Conservation (phyloP, 23 tunicate genomes). For the Phallusia fumigata region DNA sequence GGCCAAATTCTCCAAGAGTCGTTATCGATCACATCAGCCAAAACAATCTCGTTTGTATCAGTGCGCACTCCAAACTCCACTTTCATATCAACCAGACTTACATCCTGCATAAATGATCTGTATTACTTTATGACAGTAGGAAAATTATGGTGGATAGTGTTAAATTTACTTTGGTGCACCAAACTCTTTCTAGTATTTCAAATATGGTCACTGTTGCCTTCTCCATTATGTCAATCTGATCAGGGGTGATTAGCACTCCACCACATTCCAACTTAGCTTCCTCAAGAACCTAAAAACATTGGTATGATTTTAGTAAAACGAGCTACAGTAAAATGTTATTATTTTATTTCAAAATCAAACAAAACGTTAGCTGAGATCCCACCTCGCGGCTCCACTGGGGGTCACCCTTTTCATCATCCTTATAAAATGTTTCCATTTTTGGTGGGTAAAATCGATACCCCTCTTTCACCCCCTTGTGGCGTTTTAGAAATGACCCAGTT, state of each 20-base stretch:
- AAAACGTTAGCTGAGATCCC: background rate
- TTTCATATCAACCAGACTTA: conserved; percentile 86
- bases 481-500: conserved; percentile 77
- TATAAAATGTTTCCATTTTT: conserved; percentile 81
- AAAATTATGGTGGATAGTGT: too few species aligned
- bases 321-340: too few species aligned
- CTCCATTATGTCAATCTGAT: conserved; percentile 74
- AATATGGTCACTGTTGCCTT: conserved; percentile 65
- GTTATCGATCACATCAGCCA: conserved; percentile 89
- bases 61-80: conserved; percentile 80
- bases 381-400: conserved; percentile 96
- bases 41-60: conserved; percentile 64
- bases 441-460: conserved; percentile 85
- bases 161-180: conserved; percentile 60
- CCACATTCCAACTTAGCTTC: conserved; percentile 81
- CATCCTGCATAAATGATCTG: conserved; percentile 40
- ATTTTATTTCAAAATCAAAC: too few species aligned
- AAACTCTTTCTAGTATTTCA: conserved; percentile 68
- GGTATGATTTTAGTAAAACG: too few species aligned
- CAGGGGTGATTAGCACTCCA: conserved; percentile 40
- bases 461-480: conserved; percentile 71
- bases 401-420: conserved; percentile 91
- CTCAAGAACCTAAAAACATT: conserved; percentile 74
- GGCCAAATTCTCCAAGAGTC: conserved; percentile 98
- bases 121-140: too few species aligned